Base-by-base conservation (phyloP, 2,888 invertebrate species). In the Panzeria rudis region DNA sequence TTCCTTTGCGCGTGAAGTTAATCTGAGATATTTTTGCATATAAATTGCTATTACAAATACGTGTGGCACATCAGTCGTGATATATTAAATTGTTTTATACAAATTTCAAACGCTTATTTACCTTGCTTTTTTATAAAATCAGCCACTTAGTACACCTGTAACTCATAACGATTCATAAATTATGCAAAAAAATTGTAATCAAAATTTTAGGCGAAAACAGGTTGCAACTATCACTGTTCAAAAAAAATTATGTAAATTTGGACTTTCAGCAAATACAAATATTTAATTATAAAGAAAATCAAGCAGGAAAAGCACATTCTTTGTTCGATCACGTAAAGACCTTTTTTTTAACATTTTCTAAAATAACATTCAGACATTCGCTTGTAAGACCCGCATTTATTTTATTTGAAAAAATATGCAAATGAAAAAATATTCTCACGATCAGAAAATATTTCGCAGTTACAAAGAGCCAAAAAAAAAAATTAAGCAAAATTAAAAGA, bases 361-460 rank as follows among this genome's bases (percentile, higher is more conserved):
- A 52, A 64, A 23, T 35, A 0, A 25, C 3, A 68, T 25, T 35
- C 29, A 20, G 1, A 68, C 13, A 54, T 20, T 59, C 68, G 23
- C 25, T 35, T 32, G 17, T n/a, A 32, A 66, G n/a, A 54, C 61
- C 62, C 68, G 68, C 47, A 78, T 78, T 32, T 54, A 38, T 6
- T 52, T 29, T 64, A 15, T n/a, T 20, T 6, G 3, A 20, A 32
- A 69, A 47, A 52, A 56, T 83, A 83, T 83, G 83, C 79, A 83
- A 79, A 83, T 79, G 11, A 38, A 52, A 75, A 79, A 69, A 79
- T 56, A 13, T 83, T 83, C 83, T 75, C 83, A 83, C 83, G 83
- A 69, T 75, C 47, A 13, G n/a, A 20, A 50, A 68, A 47, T 59
- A 62, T 62, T 78, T 72, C 1, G 73, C 54, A 54, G 61, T 17